Evolutionary conservation across 2,113 vertebrate genomes (phyloP), one percentile per base, ranked within the genome.

Genomic region (Copsychus sechellarum): DNA sequence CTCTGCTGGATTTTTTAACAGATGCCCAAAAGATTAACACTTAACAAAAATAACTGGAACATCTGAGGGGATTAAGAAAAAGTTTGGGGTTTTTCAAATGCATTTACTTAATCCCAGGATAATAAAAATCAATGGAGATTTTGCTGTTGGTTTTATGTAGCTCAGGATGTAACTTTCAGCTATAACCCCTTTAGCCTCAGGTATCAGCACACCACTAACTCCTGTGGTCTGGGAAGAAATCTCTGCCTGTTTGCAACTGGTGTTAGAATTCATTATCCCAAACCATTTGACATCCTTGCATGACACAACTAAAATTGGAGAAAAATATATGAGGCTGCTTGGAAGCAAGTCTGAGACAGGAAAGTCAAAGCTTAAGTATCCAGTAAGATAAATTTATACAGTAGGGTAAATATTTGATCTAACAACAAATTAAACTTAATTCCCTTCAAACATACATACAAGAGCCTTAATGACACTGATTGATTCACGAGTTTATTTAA

Each of bases 41-140:
- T 69, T 78, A 43, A 77, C 34, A 78, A 50, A 85, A 51, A 54
- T 50, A 90, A 82, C 21, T 31, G 18, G 29, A 89, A 54, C 6
- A 15, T 72, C 29, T 19, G 12, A 26, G 15, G 6, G 11, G 26
- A 91, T 38, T 64, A 50, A 79, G 53, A 53, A 29, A 31, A 92
- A 80, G 34, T 51, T 78, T 47, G 1, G 21, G 5, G 8, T 11
- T 58, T 87, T 72, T 25, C 1, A 54, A 78, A 50, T 67, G 42
- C 17, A 53, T 69, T 73, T 20, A 31, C 12, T 81, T 56, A 95
- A 69, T 70, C 50, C 25, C 20, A 70, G 26, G 33, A 18, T 42
- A 89, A 86, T 38, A 92, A 84, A 78, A 95, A 81, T 82, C 40
- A 79, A 25, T 50, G 40, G 23, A 31, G 58, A 89, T 81, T 95